A percentile compares a stretch with the other conserved stretches of the same genome.
These are phyloP conservation scores for Oryctolagus cuniculus DNA, from an alignment of 2,113 vertebrate species.

Conservation along the genomic window DNA sequence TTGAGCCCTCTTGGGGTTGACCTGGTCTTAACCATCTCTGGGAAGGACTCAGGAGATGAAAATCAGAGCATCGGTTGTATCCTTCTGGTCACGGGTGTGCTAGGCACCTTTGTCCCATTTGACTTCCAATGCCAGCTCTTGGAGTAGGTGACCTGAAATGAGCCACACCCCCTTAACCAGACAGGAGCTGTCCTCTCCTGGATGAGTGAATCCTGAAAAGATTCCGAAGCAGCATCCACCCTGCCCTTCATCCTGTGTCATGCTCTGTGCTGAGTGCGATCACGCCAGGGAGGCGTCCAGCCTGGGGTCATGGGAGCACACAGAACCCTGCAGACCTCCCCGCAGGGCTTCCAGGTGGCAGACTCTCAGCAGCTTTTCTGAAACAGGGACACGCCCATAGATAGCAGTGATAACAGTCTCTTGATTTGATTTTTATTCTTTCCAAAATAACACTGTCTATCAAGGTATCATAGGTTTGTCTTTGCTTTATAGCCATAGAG, in stretches of 20 bases:
- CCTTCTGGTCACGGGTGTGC: background rate
- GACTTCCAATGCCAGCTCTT: background rate
- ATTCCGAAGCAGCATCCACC: background rate
- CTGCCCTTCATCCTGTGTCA: background rate
- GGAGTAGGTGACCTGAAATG: background rate
- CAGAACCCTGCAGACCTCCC: background rate
- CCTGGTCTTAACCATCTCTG: background rate
- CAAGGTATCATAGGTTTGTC: background rate
- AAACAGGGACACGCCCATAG: background rate
- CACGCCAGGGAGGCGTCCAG: background rate
- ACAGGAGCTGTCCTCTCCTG: slow-evolving; percentile 20
- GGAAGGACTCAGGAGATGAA: slow-evolving; percentile 31
- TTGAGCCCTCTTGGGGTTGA: background rate
- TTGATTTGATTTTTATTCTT: slow-evolving; percentile 50
- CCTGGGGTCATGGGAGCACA: background rate
- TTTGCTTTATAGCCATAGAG: slow-evolving; percentile 48
- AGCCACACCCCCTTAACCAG: background rate
- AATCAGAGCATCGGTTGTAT: background rate
- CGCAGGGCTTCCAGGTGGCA: background rate
- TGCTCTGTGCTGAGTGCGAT: background rate
- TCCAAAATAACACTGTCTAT: slow-evolving; percentile 2
- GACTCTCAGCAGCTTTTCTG: background rate
- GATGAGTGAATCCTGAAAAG: background rate
- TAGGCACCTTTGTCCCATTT: slow-evolving; percentile 38
- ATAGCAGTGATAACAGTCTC: background rate